Base-by-base conservation (phyloP, 2,113 vertebrate species). In the Alligator mississippiensis region DNA sequence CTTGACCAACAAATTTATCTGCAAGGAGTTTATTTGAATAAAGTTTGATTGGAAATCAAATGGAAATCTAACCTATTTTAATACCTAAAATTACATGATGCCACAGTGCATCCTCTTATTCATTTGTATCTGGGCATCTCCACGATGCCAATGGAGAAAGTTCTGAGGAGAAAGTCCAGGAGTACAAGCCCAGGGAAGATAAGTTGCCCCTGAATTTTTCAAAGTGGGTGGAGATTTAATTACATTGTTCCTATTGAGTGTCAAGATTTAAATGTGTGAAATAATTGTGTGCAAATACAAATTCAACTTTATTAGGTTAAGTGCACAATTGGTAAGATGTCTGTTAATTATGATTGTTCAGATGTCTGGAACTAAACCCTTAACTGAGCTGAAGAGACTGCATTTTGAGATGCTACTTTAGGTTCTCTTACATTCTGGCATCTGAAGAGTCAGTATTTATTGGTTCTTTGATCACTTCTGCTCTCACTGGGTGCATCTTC, bases 181-280 rank as follows among this genome's bases (percentile, higher is more conserved):
- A n/a, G 68, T 34, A 11, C 21, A 70, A 34, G 11, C 21, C 66
- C 30, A 70, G 66, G 63, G 11, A 89, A 80, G 25, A 82, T 86
- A 89, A 28, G 11, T 90, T 85, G 4, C 63, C 88, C 30, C 27
- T 78, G 21, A 5, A 79, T 38, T 79, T 47, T 87, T 90, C 54
- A 90, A 82, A 92, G 68, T 3, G 85, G 64, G 27, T 60, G 14
- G 18, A 92, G 54, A 9, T 92, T 84, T 92, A 93, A 83, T 85
- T 66, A 9, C 16, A 16, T 5, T 47, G 16, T 57, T 91, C 85
- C 14, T 87, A 59, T 62, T 80, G 60, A 54, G 5, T 90, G 18
- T 3, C 80, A 68, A 88, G 27, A 87, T 95, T 92, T 72, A 78
- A 90, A 90, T 80, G n/a, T 9, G 19, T 82, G 34, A 93, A 92